Conservation (phyloP, 92 coral and sea anemone genomes). For the Siderastrea siderea region DNA sequence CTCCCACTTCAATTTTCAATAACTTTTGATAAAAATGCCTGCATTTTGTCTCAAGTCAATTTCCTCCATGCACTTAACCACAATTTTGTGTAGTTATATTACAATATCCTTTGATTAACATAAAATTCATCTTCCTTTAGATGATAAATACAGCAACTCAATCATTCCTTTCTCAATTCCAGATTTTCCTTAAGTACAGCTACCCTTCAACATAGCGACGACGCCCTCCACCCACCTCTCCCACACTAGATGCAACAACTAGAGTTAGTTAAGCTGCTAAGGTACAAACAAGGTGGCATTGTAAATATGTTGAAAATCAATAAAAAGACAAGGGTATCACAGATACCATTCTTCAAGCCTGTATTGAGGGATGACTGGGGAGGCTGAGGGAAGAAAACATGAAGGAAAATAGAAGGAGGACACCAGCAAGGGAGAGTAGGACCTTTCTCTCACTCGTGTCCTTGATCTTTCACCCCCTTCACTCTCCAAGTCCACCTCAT, state of each 20-base stretch:
- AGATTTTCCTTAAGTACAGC: not conserved
- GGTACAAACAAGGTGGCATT: not conserved
- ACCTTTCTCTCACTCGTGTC: too few relatives aligned
- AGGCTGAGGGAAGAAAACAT: too few relatives aligned
- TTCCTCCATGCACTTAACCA: not conserved
- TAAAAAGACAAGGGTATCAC: not conserved
- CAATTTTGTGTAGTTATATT: not conserved
- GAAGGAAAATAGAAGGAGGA: too few relatives aligned
- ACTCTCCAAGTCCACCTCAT: too few relatives aligned
- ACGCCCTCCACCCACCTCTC: not conserved
- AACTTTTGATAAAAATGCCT: slow-evolving; percentile 26
- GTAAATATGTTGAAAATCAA: not conserved
- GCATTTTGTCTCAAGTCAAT: slow-evolving; percentile 25
- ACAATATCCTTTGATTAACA: not conserved
- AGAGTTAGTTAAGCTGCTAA: too few relatives aligned
- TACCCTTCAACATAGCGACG: too few relatives aligned
- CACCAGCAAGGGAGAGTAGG: too few relatives aligned
- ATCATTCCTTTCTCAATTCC: not conserved
- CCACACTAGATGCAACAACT: not conserved
- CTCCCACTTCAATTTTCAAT: not conserved
- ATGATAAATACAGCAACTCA: not conserved
- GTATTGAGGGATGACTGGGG: too few relatives aligned
- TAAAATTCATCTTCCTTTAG: not conserved
- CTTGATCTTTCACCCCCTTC: too few relatives aligned
- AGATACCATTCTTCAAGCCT: not conserved